Evolutionary conservation across 1,140 invertebrate species (phyloP), one percentile per base, ranked within the genome.

Genomic region (Drosophila bocki): DNA sequence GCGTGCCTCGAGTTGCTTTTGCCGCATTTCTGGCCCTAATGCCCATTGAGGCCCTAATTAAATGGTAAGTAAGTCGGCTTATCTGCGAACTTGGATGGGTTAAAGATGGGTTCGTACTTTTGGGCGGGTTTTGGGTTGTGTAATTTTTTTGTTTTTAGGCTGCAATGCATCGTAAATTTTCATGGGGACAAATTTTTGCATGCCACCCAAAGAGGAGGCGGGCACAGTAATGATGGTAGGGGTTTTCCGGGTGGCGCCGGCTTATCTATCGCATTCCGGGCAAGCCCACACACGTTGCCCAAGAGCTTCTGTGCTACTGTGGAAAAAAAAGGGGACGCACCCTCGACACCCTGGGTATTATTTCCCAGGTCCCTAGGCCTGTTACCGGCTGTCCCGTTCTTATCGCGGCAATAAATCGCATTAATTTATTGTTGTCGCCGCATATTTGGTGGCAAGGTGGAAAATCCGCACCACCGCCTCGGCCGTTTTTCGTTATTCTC

Each of bases 351-450:
- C 75, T 48, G 47, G 35, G 53, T 29, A n/a, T 33, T 61, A 59
- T 42, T 63, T 19, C 42, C 22, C 44, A 26, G 59, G 59, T 59
- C 60, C 39, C 80, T 58, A 54, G 62, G 47, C 65, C 54, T 64
- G 39, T 57, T 56, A 58, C 80, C 22, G 47, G 48, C 48, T 57
- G 77, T 71, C 83, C 72, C 68, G 61, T 45, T 65, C 90, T 90
- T 91, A 91, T 91, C 90, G 76, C 76, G 45, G 90, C 90, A 90
- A 91, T 91, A 91, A 91, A 91, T 91, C 85, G 90, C 82, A 91
- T 91, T 91, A 91, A 91, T 91, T 91, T 91, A 91, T 91, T 91
- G 90, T 91, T 84, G 76, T 91, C 82, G 82, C 79, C 80, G 81
- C 83, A 91, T 91, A 77, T 91, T 91, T 79, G 56, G 78, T 70